phyloP scores from a whole-genome alignment of 1,140 invertebrate genomes.

The Bombus pyrosoma region DNA sequence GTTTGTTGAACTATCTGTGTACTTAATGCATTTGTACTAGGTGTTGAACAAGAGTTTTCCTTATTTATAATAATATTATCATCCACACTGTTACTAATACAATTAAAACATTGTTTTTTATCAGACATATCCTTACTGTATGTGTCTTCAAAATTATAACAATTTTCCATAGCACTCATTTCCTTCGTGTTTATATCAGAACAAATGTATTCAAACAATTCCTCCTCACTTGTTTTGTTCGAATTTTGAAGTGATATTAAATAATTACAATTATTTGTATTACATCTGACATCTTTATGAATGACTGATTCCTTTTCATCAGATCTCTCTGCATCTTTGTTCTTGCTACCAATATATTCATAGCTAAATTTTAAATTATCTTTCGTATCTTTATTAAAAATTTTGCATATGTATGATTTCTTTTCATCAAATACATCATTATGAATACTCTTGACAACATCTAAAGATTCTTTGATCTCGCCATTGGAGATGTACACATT shows the following conservation, averaged over 20 bases:
- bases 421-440: slow-evolving; percentile 25
- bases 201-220: slow-evolving; percentile 17
- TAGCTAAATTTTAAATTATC: background rate
- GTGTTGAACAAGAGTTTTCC: background rate
- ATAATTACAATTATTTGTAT: background rate
- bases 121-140: background rate
- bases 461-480: slow-evolving; percentile 33
- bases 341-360: background rate
- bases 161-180: background rate
- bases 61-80: background rate
- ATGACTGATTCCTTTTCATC: background rate
- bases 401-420: slow-evolving; percentile 2
- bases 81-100: background rate
- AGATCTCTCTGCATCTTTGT: background rate
- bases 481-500: slow-evolving; percentile 15
- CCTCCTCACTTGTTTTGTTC: background rate
- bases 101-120: slow-evolving; percentile 2
- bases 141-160: background rate
- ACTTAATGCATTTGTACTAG: background rate
- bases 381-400: slow-evolving; percentile 28
- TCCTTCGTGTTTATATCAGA: background rate
- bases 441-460: slow-evolving; percentile 26
- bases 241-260: background rate
- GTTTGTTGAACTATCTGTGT: background rate
- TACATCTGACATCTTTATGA: background rate